These are phyloP conservation scores for Diaperis boleti DNA, from an alignment of 2,888 invertebrate genomes.

Conservation along the genomic window DNA sequence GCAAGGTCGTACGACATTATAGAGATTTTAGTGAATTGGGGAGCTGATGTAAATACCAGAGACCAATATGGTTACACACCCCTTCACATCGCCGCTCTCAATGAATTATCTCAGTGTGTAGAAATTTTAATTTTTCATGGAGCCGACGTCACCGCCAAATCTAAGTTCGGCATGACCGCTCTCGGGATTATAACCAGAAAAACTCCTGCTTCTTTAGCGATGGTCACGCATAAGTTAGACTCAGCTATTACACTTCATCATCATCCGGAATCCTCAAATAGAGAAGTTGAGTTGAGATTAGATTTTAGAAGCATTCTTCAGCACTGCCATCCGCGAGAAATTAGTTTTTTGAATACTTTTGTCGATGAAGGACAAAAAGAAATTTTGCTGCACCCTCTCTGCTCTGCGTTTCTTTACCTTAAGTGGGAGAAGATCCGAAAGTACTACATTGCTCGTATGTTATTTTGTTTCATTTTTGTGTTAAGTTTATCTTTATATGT, in stretches of 20 bases:
- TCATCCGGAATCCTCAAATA: conserved; percentile 80
- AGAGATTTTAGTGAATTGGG: conserved; percentile 82
- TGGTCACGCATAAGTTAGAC: conserved; percentile 85
- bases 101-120: conserved; percentile 87
- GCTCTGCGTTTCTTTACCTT: conserved; percentile 87
- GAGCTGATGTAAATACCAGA: conserved; percentile 85
- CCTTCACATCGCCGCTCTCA: conserved; percentile 86
- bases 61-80: conserved; percentile 90
- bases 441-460: conserved; percentile 84
- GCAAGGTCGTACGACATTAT: conserved; percentile 84
- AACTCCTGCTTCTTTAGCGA: conserved; percentile 86
- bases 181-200: conserved; percentile 87
- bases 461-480: conserved; percentile 84
- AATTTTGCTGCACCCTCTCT: conserved; percentile 86
- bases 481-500: conserved; percentile 85
- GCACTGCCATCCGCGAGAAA: conserved; percentile 86
- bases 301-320: conserved; percentile 87
- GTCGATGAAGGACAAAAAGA: conserved; percentile 92
- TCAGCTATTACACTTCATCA: conserved; percentile 83
- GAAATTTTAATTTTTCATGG: conserved; percentile 87
- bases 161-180: conserved; percentile 88
- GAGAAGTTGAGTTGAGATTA: conserved; percentile 84
- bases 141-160: conserved; percentile 89
- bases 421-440: conserved; percentile 93
- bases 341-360: conserved; percentile 87